These are phyloP conservation scores for Sternotherus odoratus DNA, from an alignment of 2,797 vertebrate species.

Conservation along the genomic window DNA sequence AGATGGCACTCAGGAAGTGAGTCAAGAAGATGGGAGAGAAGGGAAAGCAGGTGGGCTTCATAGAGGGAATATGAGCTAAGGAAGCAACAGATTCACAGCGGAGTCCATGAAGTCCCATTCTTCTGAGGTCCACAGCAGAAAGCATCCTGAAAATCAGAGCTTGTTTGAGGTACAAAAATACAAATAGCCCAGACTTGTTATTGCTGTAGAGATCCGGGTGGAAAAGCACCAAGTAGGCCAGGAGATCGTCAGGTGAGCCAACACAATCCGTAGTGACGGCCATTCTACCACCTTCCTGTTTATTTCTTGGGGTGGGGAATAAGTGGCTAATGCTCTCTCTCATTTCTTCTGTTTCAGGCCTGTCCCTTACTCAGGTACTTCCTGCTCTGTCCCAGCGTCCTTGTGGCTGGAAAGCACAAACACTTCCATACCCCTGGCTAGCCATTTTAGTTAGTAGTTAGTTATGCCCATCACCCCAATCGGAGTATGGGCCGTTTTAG, in stretches of 20 bases:
- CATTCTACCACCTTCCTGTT: background rate
- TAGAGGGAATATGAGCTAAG: fast-evolving
- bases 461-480: no score
- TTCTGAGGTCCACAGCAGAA: fast-evolving
- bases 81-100: background rate
- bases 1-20: background rate
- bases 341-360: background rate
- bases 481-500: no score
- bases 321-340: background rate
- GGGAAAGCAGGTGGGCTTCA: background rate
- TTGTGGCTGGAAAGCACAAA: background rate
- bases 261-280: background rate
- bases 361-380: background rate
- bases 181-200: fast-evolving
- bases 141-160: fast-evolving
- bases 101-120: fast-evolving
- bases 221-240: background rate
- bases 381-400: background rate
- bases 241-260: background rate
- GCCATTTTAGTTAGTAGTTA: no score
- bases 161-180: background rate
- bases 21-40: background rate
- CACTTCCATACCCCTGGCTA: background rate
- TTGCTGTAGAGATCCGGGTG: background rate
- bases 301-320: background rate